Base-by-base conservation (phyloP, 2,113 vertebrate species). In the Callorhinus ursinus region DNA sequence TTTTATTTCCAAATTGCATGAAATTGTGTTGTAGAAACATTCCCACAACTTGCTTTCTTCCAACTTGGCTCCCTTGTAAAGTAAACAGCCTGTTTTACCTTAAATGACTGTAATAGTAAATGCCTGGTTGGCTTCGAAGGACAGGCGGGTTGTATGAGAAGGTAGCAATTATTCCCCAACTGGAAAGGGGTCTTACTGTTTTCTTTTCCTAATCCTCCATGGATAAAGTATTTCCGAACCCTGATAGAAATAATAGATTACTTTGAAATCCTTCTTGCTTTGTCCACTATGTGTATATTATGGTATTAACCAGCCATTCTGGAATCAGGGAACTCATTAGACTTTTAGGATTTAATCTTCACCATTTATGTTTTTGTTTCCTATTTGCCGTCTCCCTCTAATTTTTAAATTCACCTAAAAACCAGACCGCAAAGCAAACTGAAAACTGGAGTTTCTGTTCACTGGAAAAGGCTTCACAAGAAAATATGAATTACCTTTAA, bases 21-120 rank as follows among this genome's bases (percentile, higher is more conserved):
- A 88, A 77, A 85, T 81, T 81, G 36, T 91, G 36, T 92, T 92
- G 74, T 72, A 46, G 80, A 94, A 92, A 95, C 80, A 57, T 88
- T 86, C 46, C 89, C 95, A 96, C 24, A 93, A 67, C 36, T 93
- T 94, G 33, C 16, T 74, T 46, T 97, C 74, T 96, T 95, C 83
- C 80, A 95, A 59, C 10, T 67, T 97, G 76, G 87, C 83, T 97
- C 92, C 36, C 31, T 88, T 15, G 0, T 93, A 92, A 96, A 97
- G 39, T 21, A 97, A 95, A 92, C 11, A 86, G 39, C 15, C 67
- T 16, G 13, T 85, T 94, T 97, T 88, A 93, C 97, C 76, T 95
- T 96, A 98, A 88, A 84, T 95, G 89, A 95, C 90, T 93, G 21
- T 19, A 90, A 57, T 67, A 90, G 21, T 42, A 92, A 95, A 49